Percentiles rank a stretch among this genome's conserved stretches.
phyloP scores from a whole-genome alignment of 1,140 invertebrate species.

The Luehdorfia chinensis region DNA sequence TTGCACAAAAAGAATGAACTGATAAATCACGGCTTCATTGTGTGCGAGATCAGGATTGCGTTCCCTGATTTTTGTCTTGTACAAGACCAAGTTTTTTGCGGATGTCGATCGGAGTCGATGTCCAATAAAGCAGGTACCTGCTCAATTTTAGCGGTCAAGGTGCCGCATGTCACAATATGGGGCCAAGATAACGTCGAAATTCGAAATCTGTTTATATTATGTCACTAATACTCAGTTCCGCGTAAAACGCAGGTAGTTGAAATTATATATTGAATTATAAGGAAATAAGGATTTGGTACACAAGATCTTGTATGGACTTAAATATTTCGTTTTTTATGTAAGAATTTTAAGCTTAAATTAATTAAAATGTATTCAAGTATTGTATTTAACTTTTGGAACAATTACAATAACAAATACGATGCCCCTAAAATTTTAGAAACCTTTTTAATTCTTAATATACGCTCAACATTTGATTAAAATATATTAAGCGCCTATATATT shows the following conservation, averaged over 20 bases:
- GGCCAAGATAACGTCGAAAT: conserved; percentile 50
- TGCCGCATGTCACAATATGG: conserved; percentile 67
- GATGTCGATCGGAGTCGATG: conserved; percentile 48
- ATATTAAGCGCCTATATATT: no score
- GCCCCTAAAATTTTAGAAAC: no score
- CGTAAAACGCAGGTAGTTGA: conserved; percentile 35
- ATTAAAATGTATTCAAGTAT: no score
- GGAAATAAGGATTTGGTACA: not conserved
- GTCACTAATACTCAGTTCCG: conserved; percentile 55
- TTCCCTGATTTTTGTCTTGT: conserved; percentile 52
- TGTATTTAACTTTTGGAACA: no score
- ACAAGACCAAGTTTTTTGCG: conserved; percentile 53
- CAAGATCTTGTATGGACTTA: no score
- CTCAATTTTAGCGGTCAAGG: conserved; percentile 65
- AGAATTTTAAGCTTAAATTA: no score
- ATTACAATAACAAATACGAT: no score
- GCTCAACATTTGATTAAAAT: no score
- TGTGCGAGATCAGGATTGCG: conserved; percentile 45
- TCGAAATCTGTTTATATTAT: no score
- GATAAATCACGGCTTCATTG: conserved; percentile 69
- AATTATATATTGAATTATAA: not conserved
- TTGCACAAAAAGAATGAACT: conserved; percentile 63
- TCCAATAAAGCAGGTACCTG: conserved; percentile 64
- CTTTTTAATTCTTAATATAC: no score
- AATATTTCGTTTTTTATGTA: no score